A percentile compares a stretch with the other conserved stretches of the same genome.
phyloP scores from a whole-genome alignment of 53 echinoderm and acorn worm genomes.

The Paelopatides confundens region DNA sequence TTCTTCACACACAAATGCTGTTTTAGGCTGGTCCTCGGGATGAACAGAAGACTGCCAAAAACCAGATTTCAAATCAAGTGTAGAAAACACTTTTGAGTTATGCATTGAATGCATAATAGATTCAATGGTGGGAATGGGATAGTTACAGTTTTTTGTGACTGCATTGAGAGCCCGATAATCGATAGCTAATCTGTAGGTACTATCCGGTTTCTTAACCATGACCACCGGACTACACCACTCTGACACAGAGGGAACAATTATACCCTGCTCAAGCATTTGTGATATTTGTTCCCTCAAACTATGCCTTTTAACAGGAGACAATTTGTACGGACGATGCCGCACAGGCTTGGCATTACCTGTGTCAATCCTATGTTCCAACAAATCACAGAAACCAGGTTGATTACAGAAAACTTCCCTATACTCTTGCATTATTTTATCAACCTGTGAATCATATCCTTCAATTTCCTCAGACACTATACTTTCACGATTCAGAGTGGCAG shows the following conservation, averaged over 20 bases:
- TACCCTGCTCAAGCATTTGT: conserved; percentile 2
- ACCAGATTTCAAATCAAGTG: conserved; percentile 47
- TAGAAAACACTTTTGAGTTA: conserved; percentile 21
- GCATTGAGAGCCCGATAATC: not conserved
- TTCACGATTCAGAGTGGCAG: no score
- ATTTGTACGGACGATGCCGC: not conserved
- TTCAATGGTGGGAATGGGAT: conserved; percentile 40
- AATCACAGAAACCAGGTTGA: not conserved
- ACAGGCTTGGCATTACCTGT: conserved; percentile 16
- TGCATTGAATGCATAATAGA: conserved; percentile 11
- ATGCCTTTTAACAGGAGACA: conserved; percentile 5
- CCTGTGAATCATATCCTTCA: not conserved
- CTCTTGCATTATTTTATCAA: not conserved
- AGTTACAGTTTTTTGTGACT: conserved; percentile 14
- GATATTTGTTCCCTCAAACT: conserved; percentile 8
- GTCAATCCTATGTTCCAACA: not conserved
- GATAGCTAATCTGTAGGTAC: not conserved
- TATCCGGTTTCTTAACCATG: not conserved
- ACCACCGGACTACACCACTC: conserved; percentile 9
- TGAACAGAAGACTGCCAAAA: conserved; percentile 40
- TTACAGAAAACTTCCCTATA: not conserved
- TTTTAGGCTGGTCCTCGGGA: conserved; percentile 47
- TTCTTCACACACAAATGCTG: conserved; percentile 51
- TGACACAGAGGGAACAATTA: not conserved
- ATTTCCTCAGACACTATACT: not conserved